Evolutionary conservation across 1,140 invertebrate genomes (phyloP), one percentile per base, ranked within the genome.

Genomic region (Platyscapa corneri): DNA sequence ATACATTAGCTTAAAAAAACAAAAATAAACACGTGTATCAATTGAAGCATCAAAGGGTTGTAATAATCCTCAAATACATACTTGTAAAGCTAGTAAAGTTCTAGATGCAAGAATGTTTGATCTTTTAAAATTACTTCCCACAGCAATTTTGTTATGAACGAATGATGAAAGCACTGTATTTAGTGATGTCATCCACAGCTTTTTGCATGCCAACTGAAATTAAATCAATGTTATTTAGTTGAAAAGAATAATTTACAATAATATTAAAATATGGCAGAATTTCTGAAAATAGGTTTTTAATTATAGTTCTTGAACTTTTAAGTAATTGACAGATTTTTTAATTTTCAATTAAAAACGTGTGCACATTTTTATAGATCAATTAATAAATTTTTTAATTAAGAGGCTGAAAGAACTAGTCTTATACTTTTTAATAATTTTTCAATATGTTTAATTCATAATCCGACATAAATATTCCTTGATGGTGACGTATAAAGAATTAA

Each of bases 181-280:
- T 83, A 86, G 65, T 32, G 82, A 83, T 65, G 85, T 80, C 77
- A 75, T 75, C 85, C 85, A 86, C 85, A 86, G 82, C 76, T 83
- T 86, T 86, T 86, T 86, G 70, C 85, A 86, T 86, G 82, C 81
- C 85, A 83, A 83, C 85, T 86, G 82, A 42, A 86, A 86, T 78
- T 42, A 42, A 82, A 85, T 80, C 37, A 49, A 80, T 65, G 20
- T 34, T 67, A 67, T 83, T 75, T 76, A 64, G 30, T 30, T 37
- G 16, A 67, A 67, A 64, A 42, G 20, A n/a, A 75, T 75, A 46
- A 46, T 46, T 75, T 75, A 10, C 16, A 75, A 60, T 27, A 60
- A 27, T 23, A 75, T 75, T n/a, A 3, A 75, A 75, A 46, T 3
- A 37, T 75, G 1, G 39, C n/a, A 46, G 2, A 8, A n/a, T 27